Base-by-base conservation (phyloP, 2,797 vertebrate species). In the Tiaroga cobitis region DNA sequence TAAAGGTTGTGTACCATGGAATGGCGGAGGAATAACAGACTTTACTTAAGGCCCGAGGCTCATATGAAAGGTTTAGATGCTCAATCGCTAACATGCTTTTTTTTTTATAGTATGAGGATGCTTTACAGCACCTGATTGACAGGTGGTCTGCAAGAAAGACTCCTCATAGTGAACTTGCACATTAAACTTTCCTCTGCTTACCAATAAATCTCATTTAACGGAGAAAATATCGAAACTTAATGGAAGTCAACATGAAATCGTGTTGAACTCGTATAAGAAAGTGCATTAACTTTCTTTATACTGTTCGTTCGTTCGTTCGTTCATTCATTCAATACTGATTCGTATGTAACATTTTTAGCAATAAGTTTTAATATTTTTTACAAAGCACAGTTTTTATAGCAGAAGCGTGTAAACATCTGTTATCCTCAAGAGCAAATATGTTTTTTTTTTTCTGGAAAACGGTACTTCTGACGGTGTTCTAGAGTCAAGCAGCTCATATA, bases 1-100 rank as follows among this genome's bases (percentile, higher is more conserved):
- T 18, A n/a, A 49, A 75, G 61, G 81, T 54, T 75, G 70, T 83
- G 59, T 83, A 75, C 41, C 16, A 15, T 67, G 32, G 41, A 83
- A 32, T 51, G 72, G 59, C 59, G 51, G 59, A 67, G 59, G 29
- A 83, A 75, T 82, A 74, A 82, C 81, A 74, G 54, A 70, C 56
- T 65, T 24, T 49, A 37, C 26, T 75, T 49, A 21, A 75, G 59
- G 19, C 81, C 24, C 13, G 24, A 83, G 59, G 72, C 81, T 83
- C 70, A 75, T 37, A 49, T 49, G 56, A 65, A 83, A 37, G 81
- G 32, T 75, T 75, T 18, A 49, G 63, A 68, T 49, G 79, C 46
- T 69, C 39, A 54, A 81, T 37, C 8, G 1, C 21, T 39, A n/a
- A 68, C 79, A 81, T n/a, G 1, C 21, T 37, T 69, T 69, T 69